phyloP scores from a whole-genome alignment of 2,113 vertebrate genomes.

The Orientallactaga bullata region DNA sequence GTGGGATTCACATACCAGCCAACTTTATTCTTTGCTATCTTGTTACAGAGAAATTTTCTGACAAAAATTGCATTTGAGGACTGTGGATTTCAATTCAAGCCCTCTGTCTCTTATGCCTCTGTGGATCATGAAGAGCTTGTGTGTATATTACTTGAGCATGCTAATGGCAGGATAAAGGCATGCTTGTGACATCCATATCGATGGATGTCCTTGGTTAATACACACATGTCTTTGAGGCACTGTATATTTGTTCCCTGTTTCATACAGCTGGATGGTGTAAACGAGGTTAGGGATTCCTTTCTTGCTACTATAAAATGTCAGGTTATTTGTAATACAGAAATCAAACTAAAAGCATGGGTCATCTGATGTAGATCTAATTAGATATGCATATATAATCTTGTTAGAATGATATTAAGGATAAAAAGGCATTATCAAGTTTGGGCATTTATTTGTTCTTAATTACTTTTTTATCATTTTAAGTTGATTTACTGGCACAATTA shows the following conservation, averaged over 20 bases:
- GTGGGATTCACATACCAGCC: background rate
- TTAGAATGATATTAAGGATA: conserved; percentile 84
- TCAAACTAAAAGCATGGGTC: conserved; percentile 84
- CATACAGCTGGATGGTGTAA: background rate
- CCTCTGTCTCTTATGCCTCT: background rate
- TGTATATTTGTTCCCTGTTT: background rate
- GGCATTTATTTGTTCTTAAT: conserved; percentile 83
- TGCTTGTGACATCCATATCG: background rate
- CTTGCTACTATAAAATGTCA: conserved; percentile 82
- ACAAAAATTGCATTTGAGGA: background rate
- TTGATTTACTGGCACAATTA: conserved; percentile 79
- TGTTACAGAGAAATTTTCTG: background rate
- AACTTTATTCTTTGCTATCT: background rate
- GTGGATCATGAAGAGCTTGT: background rate
- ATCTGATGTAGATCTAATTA: conserved; percentile 86
- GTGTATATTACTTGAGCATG: background rate
- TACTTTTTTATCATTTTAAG: conserved; percentile 80
- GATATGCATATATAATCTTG: conserved; percentile 84
- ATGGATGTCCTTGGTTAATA: background rate
- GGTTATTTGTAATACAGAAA: conserved; percentile 85
- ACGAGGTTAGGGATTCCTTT: background rate
- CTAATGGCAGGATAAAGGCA: background rate
- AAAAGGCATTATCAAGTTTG: conserved; percentile 78
- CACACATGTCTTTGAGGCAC: background rate
- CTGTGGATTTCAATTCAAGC: background rate